Evolutionary conservation across 2,797 vertebrate species (phyloP).

Genomic region (Sarcophilus harrisii): DNA sequence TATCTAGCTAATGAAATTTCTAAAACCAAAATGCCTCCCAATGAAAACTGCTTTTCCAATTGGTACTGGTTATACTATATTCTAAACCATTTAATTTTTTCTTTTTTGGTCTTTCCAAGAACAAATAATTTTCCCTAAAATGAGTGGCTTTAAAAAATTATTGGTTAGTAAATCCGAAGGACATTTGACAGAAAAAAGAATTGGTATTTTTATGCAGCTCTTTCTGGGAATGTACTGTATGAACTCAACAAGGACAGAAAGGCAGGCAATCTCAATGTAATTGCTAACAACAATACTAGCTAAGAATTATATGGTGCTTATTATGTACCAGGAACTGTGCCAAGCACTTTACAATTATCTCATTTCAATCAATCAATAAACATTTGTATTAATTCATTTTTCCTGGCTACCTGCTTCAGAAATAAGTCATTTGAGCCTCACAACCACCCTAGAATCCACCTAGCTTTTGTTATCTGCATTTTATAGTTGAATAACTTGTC

Average conservation of each 20-base stretch:
- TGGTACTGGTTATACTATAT: background rate
- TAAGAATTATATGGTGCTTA: background rate
- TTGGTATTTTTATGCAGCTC: background rate
- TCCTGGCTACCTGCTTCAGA: background rate
- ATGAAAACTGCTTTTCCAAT: background rate
- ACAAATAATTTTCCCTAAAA: background rate
- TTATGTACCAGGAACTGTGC: background rate
- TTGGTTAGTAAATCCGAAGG: background rate
- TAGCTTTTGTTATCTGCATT: background rate
- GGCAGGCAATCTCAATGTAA: background rate
- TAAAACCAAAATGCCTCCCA: background rate
- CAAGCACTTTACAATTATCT: background rate
- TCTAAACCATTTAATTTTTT: background rate
- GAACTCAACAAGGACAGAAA: background rate
- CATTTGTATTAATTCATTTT: background rate
- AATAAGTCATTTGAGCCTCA: background rate
- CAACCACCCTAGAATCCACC: background rate
- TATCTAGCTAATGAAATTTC: background rate
- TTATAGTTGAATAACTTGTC: background rate
- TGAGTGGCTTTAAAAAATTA: background rate
- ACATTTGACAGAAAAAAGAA: background rate
- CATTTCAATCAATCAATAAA: background rate
- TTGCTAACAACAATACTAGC: background rate
- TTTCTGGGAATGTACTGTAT: background rate
- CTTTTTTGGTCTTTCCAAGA: background rate